A percentile compares a stretch with the other conserved stretches of the same genome.
Conservation (phyloP, 2,113 vertebrate genomes). For the Illadopsis cleaveri region DNA sequence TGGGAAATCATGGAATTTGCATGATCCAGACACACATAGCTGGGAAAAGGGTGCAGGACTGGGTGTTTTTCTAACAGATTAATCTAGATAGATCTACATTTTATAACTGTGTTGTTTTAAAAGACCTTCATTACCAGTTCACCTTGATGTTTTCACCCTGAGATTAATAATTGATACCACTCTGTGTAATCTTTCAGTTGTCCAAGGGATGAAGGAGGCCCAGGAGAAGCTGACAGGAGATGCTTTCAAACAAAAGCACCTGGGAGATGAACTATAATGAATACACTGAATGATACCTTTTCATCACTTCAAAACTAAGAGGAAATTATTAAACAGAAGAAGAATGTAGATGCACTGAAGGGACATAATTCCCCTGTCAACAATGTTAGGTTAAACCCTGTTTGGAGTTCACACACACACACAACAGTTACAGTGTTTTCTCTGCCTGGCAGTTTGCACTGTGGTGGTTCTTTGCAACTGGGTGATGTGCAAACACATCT, state of each 20-base stretch:
- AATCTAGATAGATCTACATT: neutral
- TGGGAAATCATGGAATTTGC: neutral
- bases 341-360: slow-evolving; percentile 49
- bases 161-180: neutral
- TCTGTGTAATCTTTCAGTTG: slow-evolving; percentile 76
- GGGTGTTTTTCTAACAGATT: neutral
- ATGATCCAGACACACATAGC: neutral
- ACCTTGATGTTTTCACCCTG: neutral
- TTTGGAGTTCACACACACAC: slow-evolving; percentile 37
- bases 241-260: slow-evolving; percentile 82
- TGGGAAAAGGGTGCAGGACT: neutral
- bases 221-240: slow-evolving; percentile 94
- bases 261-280: slow-evolving; percentile 90
- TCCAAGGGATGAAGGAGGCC: slow-evolving; percentile 93
- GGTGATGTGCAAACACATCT: neutral
- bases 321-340: neutral
- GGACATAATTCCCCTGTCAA: slow-evolving; percentile 24
- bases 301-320: neutral
- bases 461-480: slow-evolving; percentile 4
- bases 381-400: slow-evolving; percentile 32
- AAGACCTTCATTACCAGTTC: neutral
- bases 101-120: neutral
- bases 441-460: slow-evolving; percentile 11
- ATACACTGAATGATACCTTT: slow-evolving; percentile 15
- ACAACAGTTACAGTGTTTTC: slow-evolving; percentile 13